A percentile compares a stretch with the other conserved stretches of the same genome.
phyloP scores from a whole-genome alignment of 2,888 invertebrate species.

The Drosophila gaucha region DNA sequence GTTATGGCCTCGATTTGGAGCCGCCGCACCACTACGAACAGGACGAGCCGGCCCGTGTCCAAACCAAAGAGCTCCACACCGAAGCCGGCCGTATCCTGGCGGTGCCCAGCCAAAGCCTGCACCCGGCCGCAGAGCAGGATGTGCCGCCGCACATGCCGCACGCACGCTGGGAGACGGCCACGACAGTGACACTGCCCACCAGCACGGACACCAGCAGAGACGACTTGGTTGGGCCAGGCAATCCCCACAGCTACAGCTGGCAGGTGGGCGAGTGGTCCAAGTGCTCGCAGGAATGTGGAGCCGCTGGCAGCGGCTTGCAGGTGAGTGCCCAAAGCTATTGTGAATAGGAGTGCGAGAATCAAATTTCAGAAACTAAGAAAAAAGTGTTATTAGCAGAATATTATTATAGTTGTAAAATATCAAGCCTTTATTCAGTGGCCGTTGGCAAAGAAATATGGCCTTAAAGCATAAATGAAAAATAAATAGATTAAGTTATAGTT shows the following conservation, averaged over 20 bases:
- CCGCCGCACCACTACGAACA: constrained; percentile 79
- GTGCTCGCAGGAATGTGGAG: constrained; percentile 93
- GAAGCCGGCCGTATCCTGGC: constrained; percentile 43
- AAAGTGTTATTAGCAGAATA: no score
- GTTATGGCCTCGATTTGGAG: constrained; percentile 84
- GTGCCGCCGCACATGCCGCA: constrained; percentile 76
- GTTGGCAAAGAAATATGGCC: no score
- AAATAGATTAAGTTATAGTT: no score
- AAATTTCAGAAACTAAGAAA: no score
- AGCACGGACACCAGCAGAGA: constrained; percentile 30
- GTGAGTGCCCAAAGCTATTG: constrained; percentile 68
- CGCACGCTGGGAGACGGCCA: constrained; percentile 75
- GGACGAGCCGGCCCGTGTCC: constrained; percentile 75
- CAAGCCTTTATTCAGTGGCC: no score
- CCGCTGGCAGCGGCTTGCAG: constrained; percentile 86
- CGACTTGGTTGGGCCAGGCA: constrained; percentile 29
- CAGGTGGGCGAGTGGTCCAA: constrained; percentile 93
- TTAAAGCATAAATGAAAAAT: no score
- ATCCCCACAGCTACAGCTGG: constrained; percentile 90
- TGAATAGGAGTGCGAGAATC: background rate
- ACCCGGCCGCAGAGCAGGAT: background rate
- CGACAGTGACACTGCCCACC: constrained; percentile 36
- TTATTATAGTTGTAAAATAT: no score
- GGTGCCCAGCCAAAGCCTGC: constrained; percentile 6
- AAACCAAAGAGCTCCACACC: constrained; percentile 60